These are phyloP conservation scores for Cliona cf. orientalis DNA, from an alignment of 37 sponge, comb jelly and placozoan species.

Conservation along the genomic window DNA sequence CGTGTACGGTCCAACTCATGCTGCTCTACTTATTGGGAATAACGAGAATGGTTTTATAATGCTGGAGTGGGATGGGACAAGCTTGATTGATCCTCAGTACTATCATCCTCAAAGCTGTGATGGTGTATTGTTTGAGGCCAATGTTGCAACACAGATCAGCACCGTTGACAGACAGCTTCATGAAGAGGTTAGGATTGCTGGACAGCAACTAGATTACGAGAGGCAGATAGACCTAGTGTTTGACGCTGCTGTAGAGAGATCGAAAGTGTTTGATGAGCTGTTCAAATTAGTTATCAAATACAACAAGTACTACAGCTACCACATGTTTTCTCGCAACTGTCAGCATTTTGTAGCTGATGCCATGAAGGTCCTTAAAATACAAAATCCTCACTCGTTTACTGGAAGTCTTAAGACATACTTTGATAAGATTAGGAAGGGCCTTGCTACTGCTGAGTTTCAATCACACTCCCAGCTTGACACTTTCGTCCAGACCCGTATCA, in stretches of 20 bases:
- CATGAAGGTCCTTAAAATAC: conserved; percentile 14
- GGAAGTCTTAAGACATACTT: conserved; percentile 1
- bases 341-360: conserved; percentile 41
- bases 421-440: background rate
- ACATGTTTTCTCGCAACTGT: conserved; percentile 19
- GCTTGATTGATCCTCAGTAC: conserved; percentile 1
- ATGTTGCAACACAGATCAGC: background rate
- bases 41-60: too few relatives aligned
- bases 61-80: conserved; percentile 9
- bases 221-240: conserved; percentile 1
- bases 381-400: background rate
- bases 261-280: conserved; percentile 14
- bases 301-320: conserved; percentile 15
- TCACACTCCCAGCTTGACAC: conserved; percentile 19
- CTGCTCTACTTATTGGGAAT: conserved; percentile 7
- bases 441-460: background rate
- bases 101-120: too few relatives aligned
- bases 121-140: background rate
- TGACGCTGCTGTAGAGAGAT: background rate
- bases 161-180: background rate
- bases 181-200: background rate
- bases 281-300: background rate
- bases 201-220: background rate
- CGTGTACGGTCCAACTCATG: conserved; percentile 17
- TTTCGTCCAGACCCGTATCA: background rate